phyloP scores from a whole-genome alignment of 2,797 vertebrate species.

The Salmo trutta region DNA sequence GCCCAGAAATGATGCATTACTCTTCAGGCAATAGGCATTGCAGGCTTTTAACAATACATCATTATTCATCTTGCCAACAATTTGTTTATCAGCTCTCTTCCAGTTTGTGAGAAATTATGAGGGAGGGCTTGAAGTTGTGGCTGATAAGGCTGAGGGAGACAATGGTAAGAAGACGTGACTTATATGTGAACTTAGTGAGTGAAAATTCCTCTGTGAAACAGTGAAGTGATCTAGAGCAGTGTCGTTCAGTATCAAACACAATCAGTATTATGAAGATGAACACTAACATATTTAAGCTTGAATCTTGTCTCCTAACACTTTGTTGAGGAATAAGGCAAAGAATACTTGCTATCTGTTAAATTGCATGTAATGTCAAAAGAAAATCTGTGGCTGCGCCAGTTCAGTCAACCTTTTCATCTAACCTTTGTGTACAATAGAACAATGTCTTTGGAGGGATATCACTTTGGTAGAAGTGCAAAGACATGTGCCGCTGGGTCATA shows the following conservation, averaged over 20 bases:
- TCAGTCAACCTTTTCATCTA: not conserved
- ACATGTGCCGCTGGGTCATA: not conserved
- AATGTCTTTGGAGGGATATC: not conserved
- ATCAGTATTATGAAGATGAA: not conserved
- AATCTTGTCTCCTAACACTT: not conserved
- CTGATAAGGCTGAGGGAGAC: not conserved
- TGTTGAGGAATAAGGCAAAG: not conserved
- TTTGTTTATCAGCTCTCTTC: not conserved
- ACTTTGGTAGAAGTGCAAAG: not conserved
- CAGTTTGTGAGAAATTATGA: not conserved
- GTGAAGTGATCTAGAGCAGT: not conserved
- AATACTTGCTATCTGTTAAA: not conserved
- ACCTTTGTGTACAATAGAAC: slow-evolving; percentile 3
- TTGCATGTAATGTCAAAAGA: not conserved
- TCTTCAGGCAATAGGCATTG: not conserved
- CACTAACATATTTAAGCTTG: not conserved
- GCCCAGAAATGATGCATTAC: not conserved
- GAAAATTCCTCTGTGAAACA: not conserved
- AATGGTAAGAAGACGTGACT: not conserved
- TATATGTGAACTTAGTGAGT: not conserved
- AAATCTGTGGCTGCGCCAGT: not conserved
- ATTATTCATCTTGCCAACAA: not conserved
- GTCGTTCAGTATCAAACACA: not conserved
- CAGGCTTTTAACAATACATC: not conserved
- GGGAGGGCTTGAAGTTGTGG: not conserved